These are phyloP conservation scores for Aeoliscus strigatus DNA, from an alignment of 2,797 vertebrate species.

Conservation along the genomic window DNA sequence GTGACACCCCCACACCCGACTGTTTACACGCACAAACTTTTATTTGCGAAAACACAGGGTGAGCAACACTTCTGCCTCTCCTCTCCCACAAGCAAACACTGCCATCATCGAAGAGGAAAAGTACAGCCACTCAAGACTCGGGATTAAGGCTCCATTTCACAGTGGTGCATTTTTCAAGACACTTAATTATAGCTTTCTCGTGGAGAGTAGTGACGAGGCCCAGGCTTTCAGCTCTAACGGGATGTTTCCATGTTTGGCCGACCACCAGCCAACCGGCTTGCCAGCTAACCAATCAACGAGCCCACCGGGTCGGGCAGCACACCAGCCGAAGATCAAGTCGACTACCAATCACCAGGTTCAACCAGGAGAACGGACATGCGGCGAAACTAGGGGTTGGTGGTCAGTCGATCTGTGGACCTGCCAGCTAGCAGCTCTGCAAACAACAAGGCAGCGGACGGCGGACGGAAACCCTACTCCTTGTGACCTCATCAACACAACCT, in stretches of 20 bases:
- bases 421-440: constrained; percentile 1
- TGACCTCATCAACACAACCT: too few relatives aligned
- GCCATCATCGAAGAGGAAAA: constrained; percentile 71
- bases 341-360: constrained; percentile 32
- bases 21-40: too few relatives aligned
- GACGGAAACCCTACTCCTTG: constrained; percentile 52
- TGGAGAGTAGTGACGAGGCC: constrained; percentile 70
- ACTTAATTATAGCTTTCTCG: constrained; percentile 81
- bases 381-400: constrained; percentile 8
- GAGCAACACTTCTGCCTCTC: constrained; percentile 14
- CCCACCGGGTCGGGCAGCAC: constrained; percentile 36
- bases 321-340: constrained; percentile 27
- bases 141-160: constrained; percentile 78
- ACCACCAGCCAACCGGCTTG: constrained; percentile 39
- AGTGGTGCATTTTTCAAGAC: constrained; percentile 80
- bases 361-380: constrained; percentile 12
- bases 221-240: constrained; percentile 73
- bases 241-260: constrained; percentile 81
- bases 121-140: constrained; percentile 70
- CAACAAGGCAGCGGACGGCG: constrained; percentile 13
- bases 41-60: too few relatives aligned
- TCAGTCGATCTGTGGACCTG: constrained; percentile 15
- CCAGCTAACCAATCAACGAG: constrained; percentile 59
- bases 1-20: too few relatives aligned
- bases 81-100: constrained; percentile 37